Conservation (phyloP, 2,888 invertebrate species). For the Lasius fuliginosus region DNA sequence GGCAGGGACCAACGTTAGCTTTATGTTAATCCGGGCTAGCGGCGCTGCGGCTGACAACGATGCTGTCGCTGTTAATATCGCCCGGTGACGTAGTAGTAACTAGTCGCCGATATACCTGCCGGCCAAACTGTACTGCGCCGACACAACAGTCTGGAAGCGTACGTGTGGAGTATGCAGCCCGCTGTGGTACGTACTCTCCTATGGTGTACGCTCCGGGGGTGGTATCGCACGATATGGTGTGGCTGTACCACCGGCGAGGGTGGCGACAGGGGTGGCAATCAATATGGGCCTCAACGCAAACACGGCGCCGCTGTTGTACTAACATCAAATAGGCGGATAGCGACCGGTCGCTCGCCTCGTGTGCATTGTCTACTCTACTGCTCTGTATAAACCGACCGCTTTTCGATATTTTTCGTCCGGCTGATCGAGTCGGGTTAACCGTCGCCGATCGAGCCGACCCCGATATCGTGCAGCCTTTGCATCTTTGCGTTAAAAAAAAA, state of each 20-base stretch:
- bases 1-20: slow-evolving; percentile 78
- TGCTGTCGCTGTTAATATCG: slow-evolving; percentile 85
- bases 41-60: slow-evolving; percentile 83
- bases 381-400: slow-evolving; percentile 80
- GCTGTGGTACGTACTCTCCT: slow-evolving; percentile 66
- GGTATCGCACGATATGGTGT: slow-evolving; percentile 81
- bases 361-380: slow-evolving; percentile 82
- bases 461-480: slow-evolving; percentile 20
- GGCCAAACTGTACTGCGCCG: slow-evolving; percentile 66
- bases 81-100: slow-evolving; percentile 82
- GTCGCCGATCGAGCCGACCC: slow-evolving; percentile 44
- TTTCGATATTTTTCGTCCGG: slow-evolving; percentile 72
- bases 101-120: slow-evolving; percentile 80
- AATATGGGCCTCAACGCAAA: slow-evolving; percentile 86
- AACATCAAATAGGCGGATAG: slow-evolving; percentile 87
- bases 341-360: slow-evolving; percentile 82
- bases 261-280: slow-evolving; percentile 86
- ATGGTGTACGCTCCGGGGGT: slow-evolving; percentile 72
- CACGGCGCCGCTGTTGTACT: slow-evolving; percentile 86
- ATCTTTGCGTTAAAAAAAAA: not conserved
- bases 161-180: slow-evolving; percentile 67
- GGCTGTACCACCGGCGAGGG: slow-evolving; percentile 78
- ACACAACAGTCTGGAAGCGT: slow-evolving; percentile 63
- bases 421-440: slow-evolving; percentile 61
- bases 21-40: slow-evolving; percentile 83